Evolutionary conservation across 2,113 vertebrate species (phyloP), one percentile per base, ranked within the genome.

Genomic region (Benitochromis conjunctus): DNA sequence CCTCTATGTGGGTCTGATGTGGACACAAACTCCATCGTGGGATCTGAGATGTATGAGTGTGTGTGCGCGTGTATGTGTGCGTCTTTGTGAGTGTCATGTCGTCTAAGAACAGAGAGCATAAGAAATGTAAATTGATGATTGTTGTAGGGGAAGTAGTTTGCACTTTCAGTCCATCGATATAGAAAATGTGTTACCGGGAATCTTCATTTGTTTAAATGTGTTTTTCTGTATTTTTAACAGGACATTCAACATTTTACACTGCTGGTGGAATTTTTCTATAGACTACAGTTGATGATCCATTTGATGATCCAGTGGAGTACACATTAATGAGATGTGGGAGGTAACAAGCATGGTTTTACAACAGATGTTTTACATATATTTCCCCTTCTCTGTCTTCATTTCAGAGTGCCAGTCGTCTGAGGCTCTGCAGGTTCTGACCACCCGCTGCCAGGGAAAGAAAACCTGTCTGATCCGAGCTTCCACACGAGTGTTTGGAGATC

Each of bases 401-500:
- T 86, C 80, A 98, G 98, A 98, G 21, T 98, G 98, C 92, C 97
- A 97, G 62, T 97, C 98, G 0, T 91, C 95, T 10, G 89, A 94
- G 64, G 96, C 97, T 57, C 96, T 97, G 55, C 94, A 97, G 87
- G 94, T 98, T 36, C 94, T 98, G 93, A 97, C 95, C 21, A 90
- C 95, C 79, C 96, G 93, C 83, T 98, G 98, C 38, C 97, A 98
- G 0, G 97, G 97, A 36, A 97, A 96, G 95, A 97, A 96, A 85
- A 96, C 95, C 80, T 98, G 98, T 85, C 94, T 94, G 80, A 93
- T 98, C 56, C 97, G 96, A 71, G 97, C 97, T 79, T 97, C 97
- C 86, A 95, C 95, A 19, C 96, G 95, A 89, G 97, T 97, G 83
- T 98, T 98, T 90, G 97, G 98, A 84, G 97, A 98, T 84, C 98